A percentile compares a stretch with the other conserved stretches of the same genome.
Evolutionary conservation across 1,140 invertebrate species (phyloP).

Genomic region (Gryon sp.): DNA sequence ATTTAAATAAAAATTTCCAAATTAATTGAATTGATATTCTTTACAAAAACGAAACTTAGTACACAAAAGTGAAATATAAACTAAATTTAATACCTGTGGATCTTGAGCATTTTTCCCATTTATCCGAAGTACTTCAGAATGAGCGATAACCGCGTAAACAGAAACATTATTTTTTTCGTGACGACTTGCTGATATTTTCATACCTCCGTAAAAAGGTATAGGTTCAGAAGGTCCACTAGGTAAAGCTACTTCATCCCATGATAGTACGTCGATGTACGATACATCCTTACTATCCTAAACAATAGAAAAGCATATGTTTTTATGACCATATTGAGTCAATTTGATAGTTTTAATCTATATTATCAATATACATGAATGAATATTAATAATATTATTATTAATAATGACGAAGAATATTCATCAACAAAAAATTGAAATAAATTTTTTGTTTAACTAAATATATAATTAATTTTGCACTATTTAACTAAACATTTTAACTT

Average conservation of each 20-base stretch:
- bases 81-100: conserved; percentile 79
- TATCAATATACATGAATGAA: neutral
- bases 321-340: neutral
- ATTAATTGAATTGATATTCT: too few species aligned
- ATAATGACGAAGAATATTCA: too few species aligned
- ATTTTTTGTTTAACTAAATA: too few species aligned
- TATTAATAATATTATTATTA: too few species aligned
- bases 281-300: conserved; percentile 71
- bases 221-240: conserved; percentile 82
- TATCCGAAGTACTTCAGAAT: conserved; percentile 84
- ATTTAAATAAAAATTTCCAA: too few species aligned
- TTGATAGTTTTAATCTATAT: too few species aligned
- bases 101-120: conserved; percentile 84
- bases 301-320: neutral
- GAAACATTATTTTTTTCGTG: conserved; percentile 77
- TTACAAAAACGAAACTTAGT: too few species aligned
- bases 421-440: too few species aligned
- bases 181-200: conserved; percentile 83
- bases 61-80: too few species aligned
- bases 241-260: conserved; percentile 85
- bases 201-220: conserved; percentile 85
- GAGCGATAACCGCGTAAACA: conserved; percentile 86
- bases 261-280: conserved; percentile 85
- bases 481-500: too few species aligned
- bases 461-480: too few species aligned